These are phyloP conservation scores for Leptinotarsa tumamoca DNA, from an alignment of 2,888 invertebrate species.

Conservation along the genomic window DNA sequence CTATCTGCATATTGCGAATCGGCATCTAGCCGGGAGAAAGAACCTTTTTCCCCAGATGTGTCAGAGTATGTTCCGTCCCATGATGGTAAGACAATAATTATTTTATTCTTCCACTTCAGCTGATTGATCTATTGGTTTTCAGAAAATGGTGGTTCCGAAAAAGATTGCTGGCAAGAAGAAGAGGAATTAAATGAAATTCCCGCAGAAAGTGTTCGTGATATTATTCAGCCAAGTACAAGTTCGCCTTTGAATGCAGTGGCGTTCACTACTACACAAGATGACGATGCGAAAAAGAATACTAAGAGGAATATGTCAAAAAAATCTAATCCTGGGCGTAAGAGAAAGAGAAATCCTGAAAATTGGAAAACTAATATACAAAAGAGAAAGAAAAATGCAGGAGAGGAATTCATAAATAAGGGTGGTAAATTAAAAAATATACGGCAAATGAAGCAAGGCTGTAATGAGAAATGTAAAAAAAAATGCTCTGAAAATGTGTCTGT, in stretches of 20 bases:
- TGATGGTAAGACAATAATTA: slow-evolving; percentile 23
- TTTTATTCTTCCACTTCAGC: slow-evolving; percentile 19
- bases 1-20: slow-evolving; percentile 18
- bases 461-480: slow-evolving; percentile 23
- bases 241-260: slow-evolving; percentile 10
- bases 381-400: slow-evolving; percentile 20
- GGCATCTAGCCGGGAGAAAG: slow-evolving; percentile 16
- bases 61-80: slow-evolving; percentile 25
- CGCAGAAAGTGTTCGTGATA: slow-evolving; percentile 25
- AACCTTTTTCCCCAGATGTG: slow-evolving; percentile 31
- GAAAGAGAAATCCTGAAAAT: slow-evolving; percentile 10
- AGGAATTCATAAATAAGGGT: slow-evolving; percentile 20
- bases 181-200: slow-evolving; percentile 17
- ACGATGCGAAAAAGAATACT: slow-evolving; percentile 12
- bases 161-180: slow-evolving; percentile 15
- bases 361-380: slow-evolving; percentile 21
- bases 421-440: slow-evolving; percentile 25
- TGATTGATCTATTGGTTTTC: slow-evolving; percentile 23
- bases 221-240: slow-evolving; percentile 24
- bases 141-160: slow-evolving; percentile 21
- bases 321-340: slow-evolving; percentile 15
- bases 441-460: slow-evolving; percentile 20
- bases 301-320: slow-evolving; percentile 16
- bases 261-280: slow-evolving; percentile 18
- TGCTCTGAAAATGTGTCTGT: slow-evolving; percentile 22